Base-by-base conservation (phyloP, 2,113 vertebrate genomes). In the Petrocephalus zakoni region DNA sequence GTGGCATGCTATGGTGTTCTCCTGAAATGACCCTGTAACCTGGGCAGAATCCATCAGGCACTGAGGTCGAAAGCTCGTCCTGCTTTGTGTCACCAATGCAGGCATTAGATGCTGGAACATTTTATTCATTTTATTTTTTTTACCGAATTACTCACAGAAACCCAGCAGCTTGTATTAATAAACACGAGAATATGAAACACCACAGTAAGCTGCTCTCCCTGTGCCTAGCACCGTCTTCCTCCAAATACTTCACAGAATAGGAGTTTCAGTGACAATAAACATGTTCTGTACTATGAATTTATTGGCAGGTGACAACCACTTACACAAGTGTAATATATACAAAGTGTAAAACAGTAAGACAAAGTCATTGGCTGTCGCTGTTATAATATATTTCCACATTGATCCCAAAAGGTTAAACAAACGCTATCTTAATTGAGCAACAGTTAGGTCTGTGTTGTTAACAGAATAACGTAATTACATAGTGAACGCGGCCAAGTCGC, bases 391-490 rank as follows among this genome's bases (percentile, higher is more conserved):
- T 78, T 78, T 78, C 72, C 81, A 22, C 46, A 49, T 83, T 83
- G 78, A 47, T 22, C 81, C 81, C 22, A 49, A 83, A 83, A 47
- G 81, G 81, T 83, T 83, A 83, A 83, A 47, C 37, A 83, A 46
- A 83, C 49, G 15, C 34, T 83, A 83, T 83, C 81, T 49, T 83
- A 83, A 83, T n/a, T 83, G 37, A 49, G 46, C 81, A 83, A 83
- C 46, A n/a, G 81, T 49, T 83, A 83, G 46, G 46, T 78, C 34
- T 78, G 72, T 78, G 34, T 78, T 78, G 72, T 42, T 37, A 78
- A 34, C 34, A 42, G 34, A 78, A 78, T 78, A 78, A 78, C 11
- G 72, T 78, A 78, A 42, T 78, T 78, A 78, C 34, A 78, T 29
- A 15, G 72, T 78, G 72, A 83, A 49, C 5, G 21, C 37, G 37